These are phyloP conservation scores for Carassius carassius DNA, from an alignment of 2,113 vertebrate genomes.

Conservation along the genomic window DNA sequence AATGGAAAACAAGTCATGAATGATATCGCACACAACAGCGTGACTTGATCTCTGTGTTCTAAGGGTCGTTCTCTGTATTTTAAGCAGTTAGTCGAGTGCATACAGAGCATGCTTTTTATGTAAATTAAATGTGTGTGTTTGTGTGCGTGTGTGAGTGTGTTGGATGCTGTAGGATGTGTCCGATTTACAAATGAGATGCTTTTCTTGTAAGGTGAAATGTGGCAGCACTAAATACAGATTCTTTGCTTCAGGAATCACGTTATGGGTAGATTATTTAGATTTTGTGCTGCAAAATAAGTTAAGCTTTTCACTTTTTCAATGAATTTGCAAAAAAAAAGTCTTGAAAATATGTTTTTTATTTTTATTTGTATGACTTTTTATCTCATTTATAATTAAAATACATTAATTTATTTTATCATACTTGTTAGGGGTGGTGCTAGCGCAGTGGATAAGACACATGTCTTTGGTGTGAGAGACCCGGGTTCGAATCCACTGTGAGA, in stretches of 20 bases:
- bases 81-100: background rate
- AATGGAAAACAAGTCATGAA: conserved; percentile 4
- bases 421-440: no score
- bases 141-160: background rate
- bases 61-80: background rate
- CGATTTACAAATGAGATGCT: conserved; percentile 15
- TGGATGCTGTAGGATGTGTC: background rate
- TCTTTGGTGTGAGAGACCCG: no score
- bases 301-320: background rate
- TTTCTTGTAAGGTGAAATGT: background rate
- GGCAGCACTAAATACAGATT: background rate
- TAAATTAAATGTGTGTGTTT: background rate
- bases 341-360: background rate
- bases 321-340: background rate
- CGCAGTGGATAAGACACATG: no score
- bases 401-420: no score
- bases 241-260: background rate
- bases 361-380: background rate
- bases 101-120: conserved; percentile 11
- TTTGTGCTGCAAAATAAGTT: background rate
- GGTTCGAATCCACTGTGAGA: no score
- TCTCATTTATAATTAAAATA: background rate
- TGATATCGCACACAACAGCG: background rate
- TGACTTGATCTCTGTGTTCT: conserved; percentile 5
- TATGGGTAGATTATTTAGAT: background rate